Conservation (phyloP, 1,140 invertebrate genomes). For the Conus ventricosus region DNA sequence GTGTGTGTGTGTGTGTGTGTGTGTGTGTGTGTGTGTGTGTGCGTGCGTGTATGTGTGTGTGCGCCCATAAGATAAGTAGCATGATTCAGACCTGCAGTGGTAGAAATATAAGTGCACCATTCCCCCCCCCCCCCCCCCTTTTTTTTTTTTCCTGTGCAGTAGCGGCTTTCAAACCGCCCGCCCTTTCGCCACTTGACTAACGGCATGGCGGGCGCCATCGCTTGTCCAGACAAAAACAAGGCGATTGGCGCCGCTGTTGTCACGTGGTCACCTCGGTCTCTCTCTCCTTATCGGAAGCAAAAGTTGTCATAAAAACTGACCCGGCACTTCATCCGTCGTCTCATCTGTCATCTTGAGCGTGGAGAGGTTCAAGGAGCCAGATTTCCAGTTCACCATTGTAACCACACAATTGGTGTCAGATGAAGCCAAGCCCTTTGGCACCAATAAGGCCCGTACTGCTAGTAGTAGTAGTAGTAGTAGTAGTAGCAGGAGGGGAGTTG, state of each 20-base stretch:
- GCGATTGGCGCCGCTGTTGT: slow-evolving; percentile 5
- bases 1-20: no score
- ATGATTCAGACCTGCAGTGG: not conserved
- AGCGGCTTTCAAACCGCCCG: not conserved
- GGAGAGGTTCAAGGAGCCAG: not conserved
- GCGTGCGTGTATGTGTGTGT: not conserved
- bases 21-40: no score
- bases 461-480: no score
- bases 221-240: not conserved
- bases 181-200: not conserved
- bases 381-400: not conserved
- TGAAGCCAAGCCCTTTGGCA: not conserved
- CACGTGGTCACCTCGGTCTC: not conserved
- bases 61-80: not conserved
- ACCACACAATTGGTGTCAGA: not conserved
- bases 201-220: not conserved
- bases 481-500: not conserved
- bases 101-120: not conserved
- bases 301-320: not conserved
- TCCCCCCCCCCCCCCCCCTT: no score
- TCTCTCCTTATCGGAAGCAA: not conserved
- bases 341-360: not conserved
- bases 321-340: not conserved
- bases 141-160: not conserved
- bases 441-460: not conserved